Evolutionary conservation across 2,797 vertebrate genomes (phyloP), one percentile per base, ranked within the genome.

Genomic region (Cercopithecus diana): DNA sequence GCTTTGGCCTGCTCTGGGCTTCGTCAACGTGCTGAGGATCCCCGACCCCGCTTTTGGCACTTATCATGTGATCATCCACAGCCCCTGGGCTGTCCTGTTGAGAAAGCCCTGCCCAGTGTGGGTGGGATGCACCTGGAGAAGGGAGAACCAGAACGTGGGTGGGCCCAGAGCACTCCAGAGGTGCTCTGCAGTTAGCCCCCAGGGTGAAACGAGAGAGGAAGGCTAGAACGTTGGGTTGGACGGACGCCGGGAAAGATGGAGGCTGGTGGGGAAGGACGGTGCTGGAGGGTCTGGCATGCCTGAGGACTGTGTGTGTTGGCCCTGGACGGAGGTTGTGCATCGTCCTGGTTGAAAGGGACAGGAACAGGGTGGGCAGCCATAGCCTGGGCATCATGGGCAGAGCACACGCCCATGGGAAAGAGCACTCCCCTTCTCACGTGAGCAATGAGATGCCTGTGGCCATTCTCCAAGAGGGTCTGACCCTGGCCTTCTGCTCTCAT

Each of bases 391-490:
- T 22, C 3, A 1, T 3, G 45, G 22, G 43, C 81, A n/a, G 52
- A 55, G 17, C 6, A 2, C 19, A 14, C 19, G 20, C 39, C 36
- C n/a, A 2, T 12, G 1, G 7, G 79, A n/a, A 48, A 83, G 30
- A 36, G 26, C 41, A 36, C 3, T 41, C 19, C 2, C 41, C 41
- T 19, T 70, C 67, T 26, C 14, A 3, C 0, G 22, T 0, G 0
- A 55, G 15, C 33, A 1, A 10, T 39, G 52, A 17, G 45, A 24
- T 15, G 19, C 83, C 43, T 5, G 24, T 10, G 64, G 43, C 52
- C 0, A 0, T 81, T 36, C 36, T 52, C 61, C 0, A 0, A 2
- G 17, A 19, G n/a, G 15, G 26, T 15, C 36, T 0, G 24, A 50
- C 0, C 4, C 41, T 1, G 1, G 17, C 20, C 50, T 72, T 52